Percentiles rank a stretch among this genome's conserved stretches.
phyloP scores from a whole-genome alignment of 2,888 invertebrate genomes.

The Noctua pronuba region DNA sequence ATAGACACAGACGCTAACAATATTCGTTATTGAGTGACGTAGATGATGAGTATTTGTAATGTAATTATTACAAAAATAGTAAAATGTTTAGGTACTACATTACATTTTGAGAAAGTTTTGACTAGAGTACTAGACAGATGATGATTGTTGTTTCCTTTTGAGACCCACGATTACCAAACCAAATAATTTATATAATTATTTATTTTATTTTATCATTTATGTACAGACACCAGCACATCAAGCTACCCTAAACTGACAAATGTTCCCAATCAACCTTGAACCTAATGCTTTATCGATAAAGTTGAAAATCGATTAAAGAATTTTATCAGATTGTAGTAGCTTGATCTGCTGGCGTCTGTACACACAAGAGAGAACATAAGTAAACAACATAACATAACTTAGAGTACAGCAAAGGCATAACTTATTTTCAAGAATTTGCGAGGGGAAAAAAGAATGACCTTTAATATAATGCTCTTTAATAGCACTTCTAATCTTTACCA shows the following conservation, averaged over 20 bases:
- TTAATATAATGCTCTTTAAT: not conserved
- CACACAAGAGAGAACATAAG: not conserved
- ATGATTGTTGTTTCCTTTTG: not conserved
- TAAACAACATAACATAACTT: not conserved
- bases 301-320: too few relatives aligned
- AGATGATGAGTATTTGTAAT: not conserved
- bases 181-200: not conserved
- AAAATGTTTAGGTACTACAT: not conserved
- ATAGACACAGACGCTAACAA: conserved; percentile 42
- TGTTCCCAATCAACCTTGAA: too few relatives aligned
- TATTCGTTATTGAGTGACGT: conserved; percentile 25
- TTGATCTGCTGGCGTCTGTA: too few relatives aligned
- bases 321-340: too few relatives aligned
- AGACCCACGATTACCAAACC: not conserved
- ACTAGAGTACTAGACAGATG: too few relatives aligned
- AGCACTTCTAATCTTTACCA: not conserved
- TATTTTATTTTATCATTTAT: not conserved
- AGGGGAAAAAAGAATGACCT: not conserved
- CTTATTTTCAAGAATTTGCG: not conserved
- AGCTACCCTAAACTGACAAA: too few relatives aligned
- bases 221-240: too few relatives aligned
- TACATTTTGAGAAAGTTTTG: not conserved
- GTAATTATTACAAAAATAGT: not conserved
- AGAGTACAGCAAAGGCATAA: not conserved
- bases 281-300: too few relatives aligned